Base-by-base conservation (phyloP, 2,797 vertebrate genomes). In the Fringilla coelebs region DNA sequence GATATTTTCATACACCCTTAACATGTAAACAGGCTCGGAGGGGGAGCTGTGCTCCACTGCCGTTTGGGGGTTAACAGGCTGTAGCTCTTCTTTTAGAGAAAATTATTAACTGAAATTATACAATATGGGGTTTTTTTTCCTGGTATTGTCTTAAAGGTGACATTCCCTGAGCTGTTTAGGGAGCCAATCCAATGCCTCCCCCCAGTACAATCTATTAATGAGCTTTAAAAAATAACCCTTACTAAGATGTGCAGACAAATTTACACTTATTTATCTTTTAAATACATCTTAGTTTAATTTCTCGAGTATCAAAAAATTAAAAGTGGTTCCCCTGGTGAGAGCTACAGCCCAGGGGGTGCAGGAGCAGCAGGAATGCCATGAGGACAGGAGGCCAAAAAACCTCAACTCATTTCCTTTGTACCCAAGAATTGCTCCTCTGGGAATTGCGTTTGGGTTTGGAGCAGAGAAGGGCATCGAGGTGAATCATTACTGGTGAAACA, bases 61-160 rank as follows among this genome's bases (percentile, higher is more conserved):
- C 9, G 0, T 18, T 38, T 7, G 5, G 19, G 79, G 70, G 75
- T 81, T 77, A 80, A 57, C 6, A 41, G 38, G 26, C 60, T 68
- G 15, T 15, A 31, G 26, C 20, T 43, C 65, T 55, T 49, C 24
- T 8, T 65, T 46, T 68, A 8, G 3, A 11, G 21, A 4, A 7
- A 43, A 71, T 74, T 63, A 48, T 15, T 51, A 55, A 32, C 45
- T 21, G 26, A 26, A 77, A 78, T 77, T 45, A 43, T 34, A 38
- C 57, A 34, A 7, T 3, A 11, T 1, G 10, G 4, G 3, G 0
- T 2, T 22, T 36, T 36, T 34, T 36, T 45, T 67, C 17, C n/a
- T 55, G 45, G 6, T 45, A 40, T 45, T 52, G 9, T 36, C 75
- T 55, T 38, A 36, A 67, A 51, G 29, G 38, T 65, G 34, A 3